Base-by-base conservation (phyloP, 2,888 invertebrate species). In the Tridacna crocea region DNA sequence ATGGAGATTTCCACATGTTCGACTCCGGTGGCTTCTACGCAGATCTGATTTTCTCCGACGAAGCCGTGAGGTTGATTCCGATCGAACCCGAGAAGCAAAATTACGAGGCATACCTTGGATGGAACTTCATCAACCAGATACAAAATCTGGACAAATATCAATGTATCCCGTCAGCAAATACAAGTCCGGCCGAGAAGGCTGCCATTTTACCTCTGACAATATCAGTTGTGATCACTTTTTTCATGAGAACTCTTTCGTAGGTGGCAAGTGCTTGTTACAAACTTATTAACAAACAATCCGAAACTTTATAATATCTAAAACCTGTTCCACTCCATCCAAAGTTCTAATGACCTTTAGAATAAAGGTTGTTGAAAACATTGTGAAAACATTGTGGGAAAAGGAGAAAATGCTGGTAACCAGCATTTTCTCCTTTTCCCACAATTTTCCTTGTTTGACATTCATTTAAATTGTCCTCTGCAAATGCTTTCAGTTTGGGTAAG, bases 31-130 rank as follows among this genome's bases (percentile, higher is more conserved):
- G 97, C 0, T 98, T 98, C 0, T 97, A 96, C 95, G 96, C 97
- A 60, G 99, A 99, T 95, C 95, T 99, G 26, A 98, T 99, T 88
- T 99, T 99, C 95, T 98, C 98, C 95, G 99, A 99, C 94, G 97
- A 98, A 0, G 97, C 99, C 0, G 97, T 98, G 26, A 97, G 98
- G 87, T 95, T 99, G 47, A 96, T 96, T 89, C 95, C 97, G 0
- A 96, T 99, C 46, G 95, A 96, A 0, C 95, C 96, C 74, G 95
- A 96, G 26, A 84, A 88, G 46, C 93, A 94, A 83, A 90, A 88
- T 72, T 94, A 93, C 83, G 72, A 85, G 47, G 74, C 79, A 8
- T 94, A 92, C 82, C 90, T 94, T 0, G 93, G 93, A 0, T 82
- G 85, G 46, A 87, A 91, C 51, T 93, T 93, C 77, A 87, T 92